Base-by-base conservation (phyloP, 2,888 invertebrate species). In the Trissolcus japonicus region DNA sequence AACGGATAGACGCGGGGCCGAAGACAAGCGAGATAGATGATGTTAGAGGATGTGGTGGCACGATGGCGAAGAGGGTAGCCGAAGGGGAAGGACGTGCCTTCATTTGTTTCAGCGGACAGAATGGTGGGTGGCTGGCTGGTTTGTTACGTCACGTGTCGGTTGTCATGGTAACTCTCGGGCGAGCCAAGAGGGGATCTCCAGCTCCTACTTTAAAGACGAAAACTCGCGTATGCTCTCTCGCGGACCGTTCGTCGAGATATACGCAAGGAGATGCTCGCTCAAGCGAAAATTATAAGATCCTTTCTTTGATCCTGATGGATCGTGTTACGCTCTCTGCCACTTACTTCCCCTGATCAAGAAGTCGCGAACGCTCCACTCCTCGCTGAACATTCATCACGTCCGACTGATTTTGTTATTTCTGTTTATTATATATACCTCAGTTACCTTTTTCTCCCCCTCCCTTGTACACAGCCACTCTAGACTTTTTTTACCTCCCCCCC, bases 91-190 rank as follows among this genome's bases (percentile, higher is more conserved):
- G 86, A 87, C 86, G 87, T 86, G 87, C 85, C 88, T 89, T 89
- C 89, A 88, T 89, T 89, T 89, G 89, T 89, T 88, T 89, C 89
- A 89, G 82, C 85, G 86, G 87, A 86, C 82, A 86, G 81, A 84
- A 80, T 79, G 82, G 86, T 80, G 81, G 80, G 83, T 74, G 78
- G 76, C 54, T 65, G 63, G 65, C 63, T 87, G 87, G 87, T 86
- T 88, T 87, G 88, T 88, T 88, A 88, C 88, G 88, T 88, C 88
- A 89, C 88, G 88, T 84, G 86, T 85, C 84, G 85, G 88, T 89
- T 83, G 87, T 83, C 88, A 88, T 88, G 87, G 88, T 83, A 88
- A 89, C 89, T 84, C 85, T 85, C 84, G 86, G 84, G 87, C 83
- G 87, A 85, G 83, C 85, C 85, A 83, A 86, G 85, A 86, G 86